Evolutionary conservation across 2,888 invertebrate species (phyloP).

Genomic region (Oscheius sp.): DNA sequence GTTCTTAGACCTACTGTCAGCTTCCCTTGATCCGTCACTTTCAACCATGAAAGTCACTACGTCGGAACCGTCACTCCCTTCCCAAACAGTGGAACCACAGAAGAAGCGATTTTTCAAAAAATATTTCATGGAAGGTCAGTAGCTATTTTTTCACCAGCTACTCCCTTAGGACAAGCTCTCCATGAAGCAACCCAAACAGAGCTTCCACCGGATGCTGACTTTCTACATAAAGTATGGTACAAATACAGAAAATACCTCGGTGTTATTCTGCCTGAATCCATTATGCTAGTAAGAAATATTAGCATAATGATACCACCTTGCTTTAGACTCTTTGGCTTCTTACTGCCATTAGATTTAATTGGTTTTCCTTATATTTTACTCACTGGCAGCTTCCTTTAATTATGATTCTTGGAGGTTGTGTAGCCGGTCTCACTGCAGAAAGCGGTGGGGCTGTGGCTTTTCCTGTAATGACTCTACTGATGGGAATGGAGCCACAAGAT

Average conservation of each 20-base stretch:
- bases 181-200: conserved; percentile 2
- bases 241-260: conserved; percentile 22
- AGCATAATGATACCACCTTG: background rate
- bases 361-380: conserved; percentile 54
- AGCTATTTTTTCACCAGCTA: background rate
- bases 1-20: background rate
- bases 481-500: conserved; percentile 49
- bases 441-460: conserved; percentile 65
- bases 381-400: conserved; percentile 67
- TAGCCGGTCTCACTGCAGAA: conserved; percentile 56
- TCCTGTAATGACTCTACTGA: conserved; percentile 60
- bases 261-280: conserved; percentile 4
- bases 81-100: background rate
- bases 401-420: conserved; percentile 66
- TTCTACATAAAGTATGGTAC: conserved; percentile 3
- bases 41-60: conserved; percentile 13
- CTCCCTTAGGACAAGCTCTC: conserved; percentile 10
- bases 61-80: background rate
- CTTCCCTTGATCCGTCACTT: background rate
- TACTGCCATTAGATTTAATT: conserved; percentile 43
- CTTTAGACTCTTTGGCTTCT: conserved; percentile 38
- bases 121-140: conserved; percentile 23
- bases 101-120: conserved; percentile 14
- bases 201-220: background rate
- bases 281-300: conserved; percentile 13